Evolutionary conservation across 2,113 vertebrate species (phyloP).

Genomic region (Engystomops pustulosus): DNA sequence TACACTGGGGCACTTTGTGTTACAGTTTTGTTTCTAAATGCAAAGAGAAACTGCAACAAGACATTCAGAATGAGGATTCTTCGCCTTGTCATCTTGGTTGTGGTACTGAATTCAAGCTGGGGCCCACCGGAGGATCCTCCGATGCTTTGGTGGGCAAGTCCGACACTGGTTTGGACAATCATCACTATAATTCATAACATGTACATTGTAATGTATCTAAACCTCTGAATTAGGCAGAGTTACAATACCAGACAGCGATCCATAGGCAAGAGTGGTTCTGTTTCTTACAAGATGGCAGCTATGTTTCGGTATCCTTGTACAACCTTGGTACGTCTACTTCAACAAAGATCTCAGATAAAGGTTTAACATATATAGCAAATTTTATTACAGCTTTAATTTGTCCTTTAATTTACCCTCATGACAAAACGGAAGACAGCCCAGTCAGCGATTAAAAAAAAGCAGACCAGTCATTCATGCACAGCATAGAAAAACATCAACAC

Average conservation of each 20-base stretch:
- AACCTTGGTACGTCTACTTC: neutral
- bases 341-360: neutral
- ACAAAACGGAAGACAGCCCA: conserved; percentile 3
- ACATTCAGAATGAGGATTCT: too few species aligned
- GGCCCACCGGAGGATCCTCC: too few species aligned
- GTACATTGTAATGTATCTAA: too few species aligned
- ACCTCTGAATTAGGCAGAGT: neutral
- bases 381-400: conserved; percentile 3
- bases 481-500: conserved; percentile 34
- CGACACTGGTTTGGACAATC: neutral
- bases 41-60: conserved; percentile 11
- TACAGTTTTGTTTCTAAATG: neutral
- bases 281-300: neutral
- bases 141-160: too few species aligned
- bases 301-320: neutral
- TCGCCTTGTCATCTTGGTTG: too few species aligned
- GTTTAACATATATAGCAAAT: neutral
- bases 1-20: fast-evolving
- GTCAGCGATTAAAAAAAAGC: conserved; percentile 38
- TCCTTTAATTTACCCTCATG: conserved; percentile 25
- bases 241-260: neutral
- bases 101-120: too few species aligned
- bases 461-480: conserved; percentile 34
- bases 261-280: too few species aligned
- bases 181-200: too few species aligned